Evolutionary conservation across 2,888 invertebrate species (phyloP).

Genomic region (Marronus borbonicus): DNA sequence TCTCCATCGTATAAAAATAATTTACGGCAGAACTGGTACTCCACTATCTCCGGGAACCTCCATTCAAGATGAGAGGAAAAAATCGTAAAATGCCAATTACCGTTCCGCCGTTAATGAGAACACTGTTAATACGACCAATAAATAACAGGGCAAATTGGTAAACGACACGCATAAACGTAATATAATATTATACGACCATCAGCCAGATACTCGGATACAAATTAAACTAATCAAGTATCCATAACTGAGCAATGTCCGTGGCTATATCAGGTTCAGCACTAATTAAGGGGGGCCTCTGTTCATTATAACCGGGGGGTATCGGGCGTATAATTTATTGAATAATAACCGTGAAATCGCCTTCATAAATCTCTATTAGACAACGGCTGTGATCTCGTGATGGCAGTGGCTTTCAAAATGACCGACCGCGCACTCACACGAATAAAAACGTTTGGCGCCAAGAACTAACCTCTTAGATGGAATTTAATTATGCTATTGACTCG

Average conservation of each 20-base stretch:
- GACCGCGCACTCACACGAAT: slow-evolving; percentile 51
- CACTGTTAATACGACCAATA: slow-evolving; percentile 42
- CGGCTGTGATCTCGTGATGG: slow-evolving; percentile 33
- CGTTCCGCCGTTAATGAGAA: slow-evolving; percentile 41
- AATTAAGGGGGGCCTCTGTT: slow-evolving; percentile 67
- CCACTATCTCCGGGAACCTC: slow-evolving; percentile 15
- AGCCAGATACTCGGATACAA: slow-evolving; percentile 63
- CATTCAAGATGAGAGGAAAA: slow-evolving; percentile 24
- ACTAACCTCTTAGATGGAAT: slow-evolving; percentile 65
- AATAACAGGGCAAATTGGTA: slow-evolving; percentile 46
- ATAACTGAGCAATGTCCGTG: slow-evolving; percentile 67
- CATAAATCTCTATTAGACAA: slow-evolving; percentile 69
- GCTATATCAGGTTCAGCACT: slow-evolving; percentile 66
- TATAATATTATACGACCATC: slow-evolving; percentile 44
- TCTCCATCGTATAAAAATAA: slow-evolving; percentile 27
- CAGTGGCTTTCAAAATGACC: slow-evolving; percentile 64
- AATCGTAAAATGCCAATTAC: slow-evolving; percentile 42
- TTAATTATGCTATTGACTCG: slow-evolving; percentile 58
- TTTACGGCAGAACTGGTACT: slow-evolving; percentile 27
- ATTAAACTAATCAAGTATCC: slow-evolving; percentile 69
- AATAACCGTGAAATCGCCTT: slow-evolving; percentile 70
- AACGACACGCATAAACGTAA: slow-evolving; percentile 48
- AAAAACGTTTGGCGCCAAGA: slow-evolving; percentile 65
- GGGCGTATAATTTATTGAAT: slow-evolving; percentile 68
- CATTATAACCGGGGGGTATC: slow-evolving; percentile 64